Base-by-base conservation (phyloP, 2,113 vertebrate species). In the Psilopsiagon aymara region DNA sequence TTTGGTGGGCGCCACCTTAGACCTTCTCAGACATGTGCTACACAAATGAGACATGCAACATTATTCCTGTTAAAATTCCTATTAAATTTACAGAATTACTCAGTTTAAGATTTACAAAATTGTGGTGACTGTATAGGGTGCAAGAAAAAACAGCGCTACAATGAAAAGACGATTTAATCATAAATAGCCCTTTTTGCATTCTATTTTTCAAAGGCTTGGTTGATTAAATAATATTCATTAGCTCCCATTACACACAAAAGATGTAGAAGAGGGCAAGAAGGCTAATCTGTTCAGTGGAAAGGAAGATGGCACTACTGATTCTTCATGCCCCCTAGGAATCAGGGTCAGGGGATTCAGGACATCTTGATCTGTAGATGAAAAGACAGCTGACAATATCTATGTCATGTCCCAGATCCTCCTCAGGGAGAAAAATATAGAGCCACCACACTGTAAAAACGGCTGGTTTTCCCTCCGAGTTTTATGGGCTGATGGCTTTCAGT, bases 1-100 rank as follows among this genome's bases (percentile, higher is more conserved):
- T 9, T 2, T 0, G 8, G 17, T 1, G 8, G 44, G n/a, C 33
- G 55, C 20, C 29, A 2, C 27, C 35, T 24, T 1, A 5, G 31
- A 41, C n/a, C 39, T 86, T 39, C 47, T 31, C n/a, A 47, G 13
- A 21, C 7, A 2, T 0, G 21, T 10, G 2, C 7, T 6, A 44
- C 3, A 4, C 33, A 15, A 20, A 51, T 2, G 13, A 8, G 1
- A 52, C 2, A 5, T 1, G 29, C 51, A 75, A 11, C 4, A 2
- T 20, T 27, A 29, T 3, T 90, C 52, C 39, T 73, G 13, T 5
- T 51, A 9, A 47, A 75, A 28, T 8, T 16, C 33, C 63, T 35
- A 16, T 11, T 21, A 52, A 53, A 52, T 6, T 16, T 15, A 44
- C 3, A 79, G 35, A 79, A n/a, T 29, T 11, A 4, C 33, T 59